Conservation (phyloP, 2,113 vertebrate species). For the Hypocryptadius cinnamomeus region DNA sequence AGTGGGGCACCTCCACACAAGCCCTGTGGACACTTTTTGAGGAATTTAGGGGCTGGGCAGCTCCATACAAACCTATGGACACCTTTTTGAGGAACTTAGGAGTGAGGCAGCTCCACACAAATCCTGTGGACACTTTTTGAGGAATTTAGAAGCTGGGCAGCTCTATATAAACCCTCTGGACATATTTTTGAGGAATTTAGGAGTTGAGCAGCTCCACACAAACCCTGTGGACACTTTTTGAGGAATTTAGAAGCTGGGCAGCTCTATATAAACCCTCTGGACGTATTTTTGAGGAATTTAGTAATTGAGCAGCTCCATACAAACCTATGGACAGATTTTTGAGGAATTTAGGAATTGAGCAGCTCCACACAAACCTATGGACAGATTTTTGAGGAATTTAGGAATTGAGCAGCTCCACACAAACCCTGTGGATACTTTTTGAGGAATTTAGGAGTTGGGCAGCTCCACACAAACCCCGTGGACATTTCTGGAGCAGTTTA, state of each 20-base stretch:
- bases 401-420: neutral
- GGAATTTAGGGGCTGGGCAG: neutral
- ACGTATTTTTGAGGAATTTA: fast-evolving
- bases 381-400: fast-evolving
- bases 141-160: neutral
- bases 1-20: neutral
- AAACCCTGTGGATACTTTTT: fast-evolving
- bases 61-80: neutral
- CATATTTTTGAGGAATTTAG: neutral
- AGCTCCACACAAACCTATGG: neutral
- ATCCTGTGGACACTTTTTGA: neutral
- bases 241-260: neutral
- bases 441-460: neutral
- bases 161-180: fast-evolving
- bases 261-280: fast-evolving
- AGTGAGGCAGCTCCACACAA: neutral
- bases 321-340: too few relatives aligned
- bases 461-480: neutral
- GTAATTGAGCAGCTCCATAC: fast-evolving
- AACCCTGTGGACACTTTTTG: neutral
- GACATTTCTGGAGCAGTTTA: neutral
- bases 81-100: neutral
- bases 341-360: fast-evolving
- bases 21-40: neutral
- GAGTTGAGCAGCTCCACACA: neutral